These are phyloP conservation scores for Ferdinandea cuprea DNA, from an alignment of 2,888 invertebrate species.

Conservation along the genomic window DNA sequence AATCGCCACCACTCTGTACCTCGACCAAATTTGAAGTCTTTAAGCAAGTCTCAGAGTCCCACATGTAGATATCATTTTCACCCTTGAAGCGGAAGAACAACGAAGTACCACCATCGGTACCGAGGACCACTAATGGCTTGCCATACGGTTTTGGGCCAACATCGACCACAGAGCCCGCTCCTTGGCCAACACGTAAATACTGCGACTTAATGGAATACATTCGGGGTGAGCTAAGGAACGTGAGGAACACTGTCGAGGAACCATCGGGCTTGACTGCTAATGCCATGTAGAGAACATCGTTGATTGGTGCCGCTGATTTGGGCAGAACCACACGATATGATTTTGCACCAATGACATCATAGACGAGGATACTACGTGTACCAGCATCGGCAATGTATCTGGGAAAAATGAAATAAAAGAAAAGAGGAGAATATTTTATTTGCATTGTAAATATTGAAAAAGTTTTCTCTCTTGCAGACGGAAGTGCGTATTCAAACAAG, in stretches of 20 bases:
- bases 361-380: slow-evolving; percentile 83
- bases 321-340: slow-evolving; percentile 86
- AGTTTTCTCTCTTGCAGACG: not conserved
- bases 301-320: slow-evolving; percentile 83
- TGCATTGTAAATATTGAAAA: slow-evolving; percentile 29
- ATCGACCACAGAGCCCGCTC: slow-evolving; percentile 85
- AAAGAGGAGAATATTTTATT: slow-evolving; percentile 1
- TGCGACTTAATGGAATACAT: slow-evolving; percentile 85
- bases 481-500: not conserved
- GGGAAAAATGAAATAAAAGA: slow-evolving; percentile 14
- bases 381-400: slow-evolving; percentile 82
- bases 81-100: slow-evolving; percentile 87
- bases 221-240: slow-evolving; percentile 85
- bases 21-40: slow-evolving; percentile 84
- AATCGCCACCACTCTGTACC: slow-evolving; percentile 85
- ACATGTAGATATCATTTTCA: slow-evolving; percentile 86
- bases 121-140: slow-evolving; percentile 85
- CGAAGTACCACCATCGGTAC: slow-evolving; percentile 85
- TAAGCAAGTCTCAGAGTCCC: slow-evolving; percentile 86
- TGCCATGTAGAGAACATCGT: slow-evolving; percentile 86
- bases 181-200: slow-evolving; percentile 84
- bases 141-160: slow-evolving; percentile 85
- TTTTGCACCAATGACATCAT: slow-evolving; percentile 83
- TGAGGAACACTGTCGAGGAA: slow-evolving; percentile 84
- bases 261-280: slow-evolving; percentile 84